phyloP scores from a whole-genome alignment of 2,888 invertebrate species.

The Nipponacmea schrenckii region DNA sequence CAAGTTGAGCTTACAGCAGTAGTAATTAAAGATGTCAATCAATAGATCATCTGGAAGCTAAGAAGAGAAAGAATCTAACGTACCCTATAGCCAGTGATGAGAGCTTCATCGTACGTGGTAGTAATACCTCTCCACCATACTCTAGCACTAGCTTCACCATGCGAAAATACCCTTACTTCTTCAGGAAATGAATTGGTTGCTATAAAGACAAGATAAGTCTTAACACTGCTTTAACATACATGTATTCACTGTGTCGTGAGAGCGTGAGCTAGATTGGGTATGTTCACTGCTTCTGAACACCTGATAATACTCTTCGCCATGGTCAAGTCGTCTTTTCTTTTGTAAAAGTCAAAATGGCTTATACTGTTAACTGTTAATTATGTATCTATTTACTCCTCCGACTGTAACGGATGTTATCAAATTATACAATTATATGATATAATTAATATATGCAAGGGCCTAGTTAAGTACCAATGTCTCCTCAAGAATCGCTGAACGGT shows the following conservation, averaged over 20 bases:
- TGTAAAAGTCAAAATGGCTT: too few species aligned
- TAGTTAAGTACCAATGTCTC: too few species aligned
- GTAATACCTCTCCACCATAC: conserved; percentile 38
- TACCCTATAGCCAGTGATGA: conserved; percentile 32
- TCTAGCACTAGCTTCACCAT: conserved; percentile 26
- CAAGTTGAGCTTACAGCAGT: too few species aligned
- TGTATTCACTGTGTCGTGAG: too few species aligned
- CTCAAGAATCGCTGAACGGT: too few species aligned
- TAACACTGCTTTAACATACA: too few species aligned
- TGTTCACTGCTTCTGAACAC: neutral
- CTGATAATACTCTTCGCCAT: neutral
- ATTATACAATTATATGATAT: too few species aligned
- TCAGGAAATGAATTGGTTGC: conserved; percentile 32
- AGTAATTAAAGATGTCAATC: too few species aligned
- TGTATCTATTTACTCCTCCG: neutral
- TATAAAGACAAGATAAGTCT: conserved; percentile 9
- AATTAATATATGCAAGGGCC: too few species aligned
- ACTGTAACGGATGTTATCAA: neutral
- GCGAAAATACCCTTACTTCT: conserved; percentile 35
- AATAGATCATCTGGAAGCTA: too few species aligned
- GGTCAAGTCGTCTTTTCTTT: too few species aligned
- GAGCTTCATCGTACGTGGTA: conserved; percentile 28
- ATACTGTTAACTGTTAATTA: too few species aligned
- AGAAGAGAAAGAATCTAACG: neutral
- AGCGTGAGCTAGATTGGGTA: neutral